Percentiles rank a stretch among this genome's conserved stretches.
Evolutionary conservation across 2,888 invertebrate species (phyloP).

Genomic region (Kryphioiulus occultus): DNA sequence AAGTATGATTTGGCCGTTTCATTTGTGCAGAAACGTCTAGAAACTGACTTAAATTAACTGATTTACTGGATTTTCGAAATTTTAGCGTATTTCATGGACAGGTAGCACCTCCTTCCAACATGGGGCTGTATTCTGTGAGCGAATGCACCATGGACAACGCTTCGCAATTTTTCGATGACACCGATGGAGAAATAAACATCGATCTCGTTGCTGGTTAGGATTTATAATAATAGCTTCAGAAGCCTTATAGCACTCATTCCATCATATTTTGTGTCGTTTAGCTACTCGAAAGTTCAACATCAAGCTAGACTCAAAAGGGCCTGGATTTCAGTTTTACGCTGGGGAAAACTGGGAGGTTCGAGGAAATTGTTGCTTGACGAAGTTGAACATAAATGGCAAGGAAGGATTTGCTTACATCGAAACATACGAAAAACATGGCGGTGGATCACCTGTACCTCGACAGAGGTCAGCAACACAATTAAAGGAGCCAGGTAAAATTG

Average conservation of each 20-base stretch:
- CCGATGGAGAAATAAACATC: background rate
- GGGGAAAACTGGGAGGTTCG: background rate
- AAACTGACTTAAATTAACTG: background rate
- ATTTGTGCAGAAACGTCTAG: background rate
- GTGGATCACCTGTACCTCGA: background rate
- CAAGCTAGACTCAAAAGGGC: background rate
- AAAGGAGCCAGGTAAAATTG: slow-evolving; percentile 2
- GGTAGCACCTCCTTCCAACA: background rate
- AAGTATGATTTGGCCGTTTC: background rate
- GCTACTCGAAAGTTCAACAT: background rate
- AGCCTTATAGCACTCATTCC: background rate
- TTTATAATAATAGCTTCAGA: background rate
- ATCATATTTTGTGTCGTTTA: background rate
- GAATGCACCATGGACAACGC: background rate
- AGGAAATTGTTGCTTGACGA: background rate
- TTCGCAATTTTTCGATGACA: background rate
- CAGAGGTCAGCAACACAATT: background rate
- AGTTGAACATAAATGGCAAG: slow-evolving; percentile 21
- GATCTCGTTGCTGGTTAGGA: background rate
- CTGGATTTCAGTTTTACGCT: background rate
- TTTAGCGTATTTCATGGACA: slow-evolving; percentile 14
- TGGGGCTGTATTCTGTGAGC: background rate
- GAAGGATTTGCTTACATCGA: background rate
- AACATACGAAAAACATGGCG: background rate
- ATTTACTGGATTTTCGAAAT: background rate